phyloP scores from a whole-genome alignment of 2,113 vertebrate species.

The Raja brachyura region DNA sequence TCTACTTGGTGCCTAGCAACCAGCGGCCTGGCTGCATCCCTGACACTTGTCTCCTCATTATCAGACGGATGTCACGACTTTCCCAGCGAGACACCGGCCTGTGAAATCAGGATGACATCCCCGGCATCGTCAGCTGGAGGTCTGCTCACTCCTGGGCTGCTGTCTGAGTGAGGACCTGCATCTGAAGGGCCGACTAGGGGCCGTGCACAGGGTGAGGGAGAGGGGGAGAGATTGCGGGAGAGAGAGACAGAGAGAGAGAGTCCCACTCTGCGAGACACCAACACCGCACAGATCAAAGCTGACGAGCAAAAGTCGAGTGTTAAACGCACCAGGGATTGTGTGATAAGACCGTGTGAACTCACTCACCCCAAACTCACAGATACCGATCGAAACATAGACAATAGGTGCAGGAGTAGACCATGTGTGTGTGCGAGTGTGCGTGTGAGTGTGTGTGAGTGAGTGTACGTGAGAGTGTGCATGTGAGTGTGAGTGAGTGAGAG shows the following conservation, averaged over 20 bases:
- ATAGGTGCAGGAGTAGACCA: too few species aligned
- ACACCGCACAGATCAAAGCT: neutral
- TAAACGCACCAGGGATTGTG: neutral
- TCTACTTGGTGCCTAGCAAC: neutral
- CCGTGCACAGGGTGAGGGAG: neutral
- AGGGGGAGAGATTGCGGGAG: too few species aligned
- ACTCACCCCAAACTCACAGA: neutral
- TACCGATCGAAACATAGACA: too few species aligned
- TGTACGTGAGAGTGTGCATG: neutral
- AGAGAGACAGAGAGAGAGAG: too few species aligned
- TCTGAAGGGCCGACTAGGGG: neutral
- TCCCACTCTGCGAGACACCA: too few species aligned
- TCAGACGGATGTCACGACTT: neutral
- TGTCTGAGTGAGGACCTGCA: slow-evolving; percentile 2
- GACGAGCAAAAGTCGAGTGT: too few species aligned
- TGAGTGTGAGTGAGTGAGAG: neutral
- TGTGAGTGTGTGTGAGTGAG: too few species aligned
- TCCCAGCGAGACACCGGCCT: slow-evolving; percentile 1
- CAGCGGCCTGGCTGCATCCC: neutral
- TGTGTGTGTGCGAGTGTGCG: too few species aligned
- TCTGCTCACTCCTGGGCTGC: neutral
- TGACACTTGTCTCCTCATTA: neutral
- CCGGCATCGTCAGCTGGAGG: neutral
- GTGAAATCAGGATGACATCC: slow-evolving; percentile 31
- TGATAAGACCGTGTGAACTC: too few species aligned